Base-by-base conservation (phyloP, 2,113 vertebrate genomes). In the Xenopus borealis region DNA sequence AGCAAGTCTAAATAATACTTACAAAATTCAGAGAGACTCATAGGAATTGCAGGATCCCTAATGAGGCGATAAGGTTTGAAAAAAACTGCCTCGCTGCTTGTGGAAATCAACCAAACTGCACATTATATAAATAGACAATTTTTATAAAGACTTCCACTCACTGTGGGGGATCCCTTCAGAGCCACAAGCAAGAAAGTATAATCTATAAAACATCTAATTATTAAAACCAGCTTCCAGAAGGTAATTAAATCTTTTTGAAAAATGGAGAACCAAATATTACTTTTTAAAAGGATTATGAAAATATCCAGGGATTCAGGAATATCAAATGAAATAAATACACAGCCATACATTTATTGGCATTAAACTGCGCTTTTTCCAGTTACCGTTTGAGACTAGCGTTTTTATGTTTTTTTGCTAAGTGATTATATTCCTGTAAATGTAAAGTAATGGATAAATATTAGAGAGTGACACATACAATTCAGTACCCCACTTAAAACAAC, bases 121-220 rank as follows among this genome's bases (percentile, higher is more conserved):
- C 40, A 18, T 66, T 45, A 66, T 66, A 67, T 67, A 47, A 67
- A 67, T 19, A 67, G 19, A 45, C 66, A 27, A 50, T 64, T 18
- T 40, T 72, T 63, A 33, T 7, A 18, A 52, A 65, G 7, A n/a
- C 10, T 30, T 40, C 14, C 61, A 18, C 47, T 30, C 27, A 16
- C 71, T 19, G 62, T n/a, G 6, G 71, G 71, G 47, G 12, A 63
- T 62, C 71, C 23, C n/a, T 12, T 11, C 27, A 50, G 47, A 63
- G 71, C 23, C 17, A 52, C 47, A 33, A 27, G 62, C 44, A 33
- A 53, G 71, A 53, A 55, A 72, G 12, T 65, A 64, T 40, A 63
- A 63, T 63, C 62, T 17, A 63, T 23, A 62, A 62, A 63, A 64
- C 71, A 64, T 19, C 44, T 53, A 63, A 72, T 72, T 63, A 63